Evolutionary conservation across 2,113 vertebrate genomes (phyloP).

Genomic region (Heterotilapia buettikoferi): DNA sequence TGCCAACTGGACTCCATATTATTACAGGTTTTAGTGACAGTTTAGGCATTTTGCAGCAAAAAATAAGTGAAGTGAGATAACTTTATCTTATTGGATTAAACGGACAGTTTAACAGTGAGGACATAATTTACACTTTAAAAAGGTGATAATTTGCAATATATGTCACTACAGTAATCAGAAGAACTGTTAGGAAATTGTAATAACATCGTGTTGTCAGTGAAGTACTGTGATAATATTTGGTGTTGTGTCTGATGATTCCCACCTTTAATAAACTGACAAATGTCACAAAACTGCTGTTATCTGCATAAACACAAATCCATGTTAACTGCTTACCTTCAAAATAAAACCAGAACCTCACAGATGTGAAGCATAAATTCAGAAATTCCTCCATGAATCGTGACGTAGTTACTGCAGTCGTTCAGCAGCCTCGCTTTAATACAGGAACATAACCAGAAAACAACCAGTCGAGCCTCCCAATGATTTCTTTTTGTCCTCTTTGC

Average conservation of each 20-base stretch:
- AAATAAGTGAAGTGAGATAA: background rate
- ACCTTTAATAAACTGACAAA: background rate
- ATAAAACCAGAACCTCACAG: background rate
- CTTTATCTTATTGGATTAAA: background rate
- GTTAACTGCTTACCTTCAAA: background rate
- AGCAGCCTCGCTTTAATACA: background rate
- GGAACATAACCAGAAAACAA: background rate
- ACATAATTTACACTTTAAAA: background rate
- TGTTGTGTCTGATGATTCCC: background rate
- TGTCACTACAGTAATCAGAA: background rate
- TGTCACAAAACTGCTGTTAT: background rate
- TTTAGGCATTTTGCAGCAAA: background rate
- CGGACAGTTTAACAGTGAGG: background rate
- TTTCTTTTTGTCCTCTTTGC: background rate
- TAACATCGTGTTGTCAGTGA: background rate
- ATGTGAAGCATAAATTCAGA: background rate
- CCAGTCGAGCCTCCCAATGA: background rate
- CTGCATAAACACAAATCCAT: background rate
- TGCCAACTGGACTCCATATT: background rate
- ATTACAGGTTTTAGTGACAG: background rate
- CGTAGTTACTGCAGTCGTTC: background rate
- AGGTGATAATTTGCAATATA: background rate
- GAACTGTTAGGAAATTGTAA: background rate
- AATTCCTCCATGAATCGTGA: background rate
- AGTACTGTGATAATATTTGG: background rate